Conservation (phyloP, 2,888 invertebrate genomes). For the Arrhopalites spinosus region DNA sequence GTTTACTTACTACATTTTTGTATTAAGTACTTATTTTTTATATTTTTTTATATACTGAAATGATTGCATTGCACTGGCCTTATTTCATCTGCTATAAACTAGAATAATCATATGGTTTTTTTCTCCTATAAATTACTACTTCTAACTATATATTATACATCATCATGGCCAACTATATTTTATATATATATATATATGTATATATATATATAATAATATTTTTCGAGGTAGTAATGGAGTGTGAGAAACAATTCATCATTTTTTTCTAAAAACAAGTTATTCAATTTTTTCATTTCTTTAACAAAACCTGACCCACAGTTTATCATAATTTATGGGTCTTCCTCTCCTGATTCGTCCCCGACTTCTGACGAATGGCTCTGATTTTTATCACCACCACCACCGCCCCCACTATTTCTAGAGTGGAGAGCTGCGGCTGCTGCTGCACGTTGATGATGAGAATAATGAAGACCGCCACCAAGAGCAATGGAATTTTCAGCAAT, state of each 20-base stretch:
- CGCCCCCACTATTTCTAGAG: conserved; percentile 1
- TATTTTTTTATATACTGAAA: conserved; percentile 19
- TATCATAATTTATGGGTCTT: conserved; percentile 33
- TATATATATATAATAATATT: background rate
- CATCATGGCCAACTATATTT: background rate
- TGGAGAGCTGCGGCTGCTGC: conserved; percentile 16
- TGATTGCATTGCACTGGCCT: conserved; percentile 29
- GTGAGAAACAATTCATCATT: background rate
- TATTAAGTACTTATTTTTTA: background rate
- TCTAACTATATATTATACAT: background rate
- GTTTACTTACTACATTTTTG: background rate
- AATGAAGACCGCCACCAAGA: conserved; percentile 36
- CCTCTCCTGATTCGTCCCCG: conserved; percentile 40
- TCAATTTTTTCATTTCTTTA: background rate
- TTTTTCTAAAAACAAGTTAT: background rate
- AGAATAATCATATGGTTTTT: background rate
- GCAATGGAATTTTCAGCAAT: conserved; percentile 76
- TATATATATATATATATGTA: background rate
- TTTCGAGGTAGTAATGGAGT: background rate
- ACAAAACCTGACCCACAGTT: background rate
- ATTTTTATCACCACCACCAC: conserved; percentile 32
- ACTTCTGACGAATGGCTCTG: conserved; percentile 34
- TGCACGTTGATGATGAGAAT: background rate
- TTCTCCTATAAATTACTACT: conserved; percentile 1
- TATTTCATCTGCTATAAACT: background rate